phyloP scores from a whole-genome alignment of 1,140 invertebrate genomes.

The Sminthurinus signatus region DNA sequence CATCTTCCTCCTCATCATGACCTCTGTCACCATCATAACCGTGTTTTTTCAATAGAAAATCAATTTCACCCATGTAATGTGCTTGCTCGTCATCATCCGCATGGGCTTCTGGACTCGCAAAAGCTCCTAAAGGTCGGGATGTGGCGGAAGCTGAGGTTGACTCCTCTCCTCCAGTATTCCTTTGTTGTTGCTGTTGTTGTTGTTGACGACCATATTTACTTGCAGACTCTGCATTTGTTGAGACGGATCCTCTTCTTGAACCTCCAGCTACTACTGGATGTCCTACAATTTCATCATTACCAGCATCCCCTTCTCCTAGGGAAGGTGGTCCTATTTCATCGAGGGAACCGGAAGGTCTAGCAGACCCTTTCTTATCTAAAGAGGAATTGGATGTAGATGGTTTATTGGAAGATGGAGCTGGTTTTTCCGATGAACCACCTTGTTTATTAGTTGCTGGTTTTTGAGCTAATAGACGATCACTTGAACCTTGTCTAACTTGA shows the following conservation, averaged over 20 bases:
- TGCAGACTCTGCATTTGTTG: neutral
- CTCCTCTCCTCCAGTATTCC: too few species aligned
- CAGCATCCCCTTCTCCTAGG: neutral
- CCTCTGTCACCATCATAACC: constrained; percentile 19
- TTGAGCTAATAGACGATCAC: too few species aligned
- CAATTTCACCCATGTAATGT: constrained; percentile 22
- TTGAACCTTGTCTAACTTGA: too few species aligned
- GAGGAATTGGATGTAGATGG: too few species aligned
- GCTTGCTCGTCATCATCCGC: constrained; percentile 5
- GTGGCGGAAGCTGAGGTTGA: too few species aligned
- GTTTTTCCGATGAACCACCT: too few species aligned
- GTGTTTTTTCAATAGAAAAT: constrained; percentile 18
- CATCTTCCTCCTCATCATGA: constrained; percentile 4
- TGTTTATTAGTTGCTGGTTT: too few species aligned
- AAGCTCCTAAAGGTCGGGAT: neutral
- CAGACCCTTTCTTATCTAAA: neutral
- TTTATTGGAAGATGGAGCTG: too few species aligned
- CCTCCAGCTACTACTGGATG: neutral
- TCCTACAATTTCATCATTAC: too few species aligned
- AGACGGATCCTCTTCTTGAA: neutral
- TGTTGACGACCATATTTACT: too few species aligned
- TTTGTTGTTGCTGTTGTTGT: too few species aligned
- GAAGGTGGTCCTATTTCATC: neutral
- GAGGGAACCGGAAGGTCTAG: neutral
- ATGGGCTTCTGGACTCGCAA: constrained; percentile 1